Evolutionary conservation across 23 tunicate species (phyloP), one percentile per base, ranked within the genome.

Genomic region (Trididemnum miniatum): DNA sequence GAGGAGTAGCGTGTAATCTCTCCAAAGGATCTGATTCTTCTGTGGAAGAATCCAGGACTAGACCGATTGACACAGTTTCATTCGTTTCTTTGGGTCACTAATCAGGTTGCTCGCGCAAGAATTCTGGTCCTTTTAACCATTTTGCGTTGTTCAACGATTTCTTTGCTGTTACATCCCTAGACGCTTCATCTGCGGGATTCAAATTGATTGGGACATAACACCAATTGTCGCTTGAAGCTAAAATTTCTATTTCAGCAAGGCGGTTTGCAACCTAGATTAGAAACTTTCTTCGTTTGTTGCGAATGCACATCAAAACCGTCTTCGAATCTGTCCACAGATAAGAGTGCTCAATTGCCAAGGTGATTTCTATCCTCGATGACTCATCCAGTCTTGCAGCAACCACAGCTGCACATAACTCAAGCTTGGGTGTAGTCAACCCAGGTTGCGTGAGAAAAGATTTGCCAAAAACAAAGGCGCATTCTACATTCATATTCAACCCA

Each of bases 331-430:
- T 64, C 28, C 28, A 49, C 12, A 49, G 18, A 18, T 49, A 18
- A 49, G 57, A 49, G 57, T 18, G 18, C 12, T 18, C 18, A 12
- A 9, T 64, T 12, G 57, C 15, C 12, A 49, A 49, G 12, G 57
- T 49, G 18, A 49, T 49, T 18, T 49, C 57, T 49, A 9, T 72
- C 33, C 23, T 72, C 52, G 33, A 26, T 18, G 18, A 9, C 18
- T 49, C 18, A 18, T 49, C 57, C 57, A 75, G 23, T 27, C 36
- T 36, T 20, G 30, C 80, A 32, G 80, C 65, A 32, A 38, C 20
- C 4, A 75, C 62, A 38, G 80, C 80, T 20, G 80, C 80, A 20
- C 27, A 32, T n/a, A 75, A 38, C 30, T 75, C 27, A 39, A 37
- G 37, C 26, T 44, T 75, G 12, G 80, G 65, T 7, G 38, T 75